Base-by-base conservation (phyloP, 2,888 invertebrate genomes). In the Hermaeophaga mercurialis region DNA sequence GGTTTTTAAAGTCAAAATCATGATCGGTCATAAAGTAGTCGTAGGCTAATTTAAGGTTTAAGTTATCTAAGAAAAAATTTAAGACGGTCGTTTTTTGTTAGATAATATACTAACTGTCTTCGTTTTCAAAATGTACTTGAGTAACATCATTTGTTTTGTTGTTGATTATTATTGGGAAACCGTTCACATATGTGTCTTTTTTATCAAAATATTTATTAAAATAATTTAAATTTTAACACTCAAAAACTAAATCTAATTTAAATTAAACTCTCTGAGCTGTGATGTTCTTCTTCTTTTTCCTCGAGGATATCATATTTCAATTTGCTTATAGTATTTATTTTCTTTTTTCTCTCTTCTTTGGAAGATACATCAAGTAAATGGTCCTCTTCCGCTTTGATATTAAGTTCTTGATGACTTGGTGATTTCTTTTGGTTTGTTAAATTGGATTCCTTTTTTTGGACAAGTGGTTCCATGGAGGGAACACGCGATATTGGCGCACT, bases 271-370 rank as follows among this genome's bases (percentile, higher is more conserved):
- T 36, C 36, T 3, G 4, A 36, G 5, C 7, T 12, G 5, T 41
- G 41, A 12, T 54, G 43, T 5, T 50, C 38, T 31, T 58, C 58
- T 3, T 61, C 58, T 15, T 56, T 54, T 43, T 58, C 61, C 39
- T 61, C 61, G 7, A 56, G 56, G 17, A 61, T 56, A 14, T 58
- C 58, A 12, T 56, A 46, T 7, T 58, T 47, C 4, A 41, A 14
- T 12, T 54, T 57, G n/a, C n/a, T 54, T 24, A 34, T 28, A 8
- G 50, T 12, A 14, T 17, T 54, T n/a, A 47, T 44, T 46, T 48
- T 53, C 17, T 15, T 34, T 17, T 15, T 34, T 17, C 36, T 57
- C 8, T 1, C 7, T 17, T 57, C 52, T 19, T 24, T 17, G 9
- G 34, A 19, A 19, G 19, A 41, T 9, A 7, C 7, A 19, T 50